Conservation (phyloP, 2,113 vertebrate species). For the Brachyistius frenatus region DNA sequence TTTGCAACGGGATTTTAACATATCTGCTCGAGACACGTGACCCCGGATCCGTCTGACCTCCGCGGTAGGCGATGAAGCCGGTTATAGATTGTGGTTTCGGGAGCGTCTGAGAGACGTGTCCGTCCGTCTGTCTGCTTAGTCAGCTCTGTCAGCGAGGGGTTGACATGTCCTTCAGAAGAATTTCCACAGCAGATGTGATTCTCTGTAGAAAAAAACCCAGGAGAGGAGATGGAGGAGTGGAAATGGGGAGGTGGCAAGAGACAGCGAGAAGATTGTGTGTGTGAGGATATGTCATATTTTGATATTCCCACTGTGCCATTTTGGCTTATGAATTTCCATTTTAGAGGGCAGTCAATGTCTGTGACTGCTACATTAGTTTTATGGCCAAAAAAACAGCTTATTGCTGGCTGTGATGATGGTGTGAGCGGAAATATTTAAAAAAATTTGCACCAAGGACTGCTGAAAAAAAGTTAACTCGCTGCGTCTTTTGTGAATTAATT, state of each 20-base stretch:
- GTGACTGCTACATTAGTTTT: slow-evolving; percentile 70
- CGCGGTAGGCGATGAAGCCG: neutral
- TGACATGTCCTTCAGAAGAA: slow-evolving; percentile 55
- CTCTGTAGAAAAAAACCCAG: slow-evolving; percentile 45
- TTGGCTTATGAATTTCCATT: slow-evolving; percentile 70
- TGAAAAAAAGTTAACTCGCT: slow-evolving; percentile 44
- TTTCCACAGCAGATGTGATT: slow-evolving; percentile 59
- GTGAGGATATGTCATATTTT: slow-evolving; percentile 61
- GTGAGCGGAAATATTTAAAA: slow-evolving; percentile 20
- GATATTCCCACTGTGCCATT: slow-evolving; percentile 71
- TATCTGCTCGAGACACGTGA: neutral
- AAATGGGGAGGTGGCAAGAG: slow-evolving; percentile 6
- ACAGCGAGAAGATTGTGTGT: neutral
- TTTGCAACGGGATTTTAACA: neutral
- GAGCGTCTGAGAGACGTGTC: neutral
- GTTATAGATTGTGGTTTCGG: slow-evolving; percentile 7
- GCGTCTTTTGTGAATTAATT: slow-evolving; percentile 26
- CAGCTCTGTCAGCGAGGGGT: slow-evolving; percentile 33
- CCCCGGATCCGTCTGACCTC: neutral
- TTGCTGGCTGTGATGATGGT: slow-evolving; percentile 18
- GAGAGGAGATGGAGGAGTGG: slow-evolving; percentile 21
- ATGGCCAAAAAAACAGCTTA: slow-evolving; percentile 63
- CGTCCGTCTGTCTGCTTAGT: slow-evolving; percentile 39
- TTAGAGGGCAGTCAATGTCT: slow-evolving; percentile 68
- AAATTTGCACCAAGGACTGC: neutral